phyloP scores from a whole-genome alignment of 2,888 invertebrate species.

The Chymomyza procnemis region DNA sequence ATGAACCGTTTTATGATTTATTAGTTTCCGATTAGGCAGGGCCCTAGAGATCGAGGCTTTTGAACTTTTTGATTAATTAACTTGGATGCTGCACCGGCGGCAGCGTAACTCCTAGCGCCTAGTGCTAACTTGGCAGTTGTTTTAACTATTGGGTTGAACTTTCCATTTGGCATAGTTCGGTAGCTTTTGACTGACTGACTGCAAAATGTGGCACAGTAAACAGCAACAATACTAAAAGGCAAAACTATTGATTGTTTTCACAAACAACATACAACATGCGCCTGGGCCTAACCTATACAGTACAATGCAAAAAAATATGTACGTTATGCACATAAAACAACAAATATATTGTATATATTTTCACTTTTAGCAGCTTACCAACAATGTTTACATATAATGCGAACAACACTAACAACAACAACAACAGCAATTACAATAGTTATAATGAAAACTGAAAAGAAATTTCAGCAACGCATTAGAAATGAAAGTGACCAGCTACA shows the following conservation, averaged over 20 bases:
- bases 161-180: neutral
- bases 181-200: neutral
- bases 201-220: neutral
- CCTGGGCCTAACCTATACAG: neutral
- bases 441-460: slow-evolving; percentile 46
- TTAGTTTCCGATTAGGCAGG: neutral
- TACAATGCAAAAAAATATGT: neutral
- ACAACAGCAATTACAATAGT: slow-evolving; percentile 10
- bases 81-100: too few relatives aligned
- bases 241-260: neutral
- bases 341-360: too few relatives aligned
- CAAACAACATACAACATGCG: neutral
- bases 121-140: too few relatives aligned
- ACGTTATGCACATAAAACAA: slow-evolving; percentile 32
- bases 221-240: too few relatives aligned
- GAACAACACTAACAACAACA: slow-evolving; percentile 26
- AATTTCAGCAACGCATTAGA: slow-evolving; percentile 54
- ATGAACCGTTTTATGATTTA: neutral
- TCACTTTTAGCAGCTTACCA: slow-evolving; percentile 65
- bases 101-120: too few relatives aligned
- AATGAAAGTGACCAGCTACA: slow-evolving; percentile 66
- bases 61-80: neutral
- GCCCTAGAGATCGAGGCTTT: neutral
- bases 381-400: slow-evolving; percentile 31
- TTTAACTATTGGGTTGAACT: neutral